These are phyloP conservation scores for Campaea margaritaria DNA, from an alignment of 2,888 invertebrate species.

Conservation along the genomic window DNA sequence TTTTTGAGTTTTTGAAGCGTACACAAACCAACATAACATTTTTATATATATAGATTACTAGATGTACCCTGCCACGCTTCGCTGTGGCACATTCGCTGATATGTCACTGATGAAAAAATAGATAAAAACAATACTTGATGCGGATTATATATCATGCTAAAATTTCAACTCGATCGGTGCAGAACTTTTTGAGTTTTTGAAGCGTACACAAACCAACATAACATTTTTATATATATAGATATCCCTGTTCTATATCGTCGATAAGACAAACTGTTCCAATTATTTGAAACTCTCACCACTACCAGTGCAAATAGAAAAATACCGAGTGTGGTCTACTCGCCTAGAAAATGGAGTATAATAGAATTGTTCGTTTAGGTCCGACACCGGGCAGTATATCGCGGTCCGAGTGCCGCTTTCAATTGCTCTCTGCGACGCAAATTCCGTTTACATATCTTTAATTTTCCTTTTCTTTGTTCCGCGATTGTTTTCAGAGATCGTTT, in stretches of 20 bases:
- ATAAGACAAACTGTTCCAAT: slow-evolving; percentile 19
- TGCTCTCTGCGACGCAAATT: slow-evolving; percentile 46
- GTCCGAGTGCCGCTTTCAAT: slow-evolving; percentile 41
- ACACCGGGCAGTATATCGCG: slow-evolving; percentile 45
- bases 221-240: no score
- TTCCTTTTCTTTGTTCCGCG: slow-evolving; percentile 33
- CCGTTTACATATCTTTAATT: slow-evolving; percentile 50
- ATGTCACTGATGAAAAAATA: no score
- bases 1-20: no score
- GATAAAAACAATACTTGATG: no score
- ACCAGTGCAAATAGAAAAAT: slow-evolving; percentile 47
- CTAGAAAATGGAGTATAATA: slow-evolving; percentile 51
- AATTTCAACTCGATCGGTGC: no score
- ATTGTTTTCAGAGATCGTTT: slow-evolving; percentile 33
- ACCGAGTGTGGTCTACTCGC: slow-evolving; percentile 32
- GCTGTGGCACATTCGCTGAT: no score
- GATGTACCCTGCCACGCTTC: no score
- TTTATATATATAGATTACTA: no score
- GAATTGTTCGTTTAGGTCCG: slow-evolving; percentile 52
- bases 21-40: no score
- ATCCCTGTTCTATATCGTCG: neutral
- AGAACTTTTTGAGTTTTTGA: no score
- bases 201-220: no score
- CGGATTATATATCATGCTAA: no score
- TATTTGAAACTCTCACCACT: slow-evolving; percentile 20